A percentile compares a stretch with the other conserved stretches of the same genome.
Evolutionary conservation across 2,113 vertebrate genomes (phyloP).

Genomic region (Morone saxatilis): DNA sequence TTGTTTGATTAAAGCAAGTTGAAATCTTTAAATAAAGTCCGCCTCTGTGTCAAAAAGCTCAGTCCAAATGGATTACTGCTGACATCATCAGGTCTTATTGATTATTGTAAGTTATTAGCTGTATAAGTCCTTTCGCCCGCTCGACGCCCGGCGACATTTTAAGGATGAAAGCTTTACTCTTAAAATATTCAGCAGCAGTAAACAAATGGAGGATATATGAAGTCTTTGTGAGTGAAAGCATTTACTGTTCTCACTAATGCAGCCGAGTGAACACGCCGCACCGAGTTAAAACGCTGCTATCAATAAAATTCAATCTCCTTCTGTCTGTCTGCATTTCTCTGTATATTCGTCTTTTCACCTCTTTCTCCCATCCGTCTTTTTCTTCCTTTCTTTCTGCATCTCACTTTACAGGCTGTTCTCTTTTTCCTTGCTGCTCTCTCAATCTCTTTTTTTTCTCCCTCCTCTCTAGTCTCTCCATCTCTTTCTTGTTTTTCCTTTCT

Average conservation of each 20-base stretch:
- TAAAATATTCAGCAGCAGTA: constrained; percentile 68
- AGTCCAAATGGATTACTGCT: constrained; percentile 27
- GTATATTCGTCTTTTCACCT: constrained; percentile 34
- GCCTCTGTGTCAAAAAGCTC: constrained; percentile 2
- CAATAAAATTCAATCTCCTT: constrained; percentile 61
- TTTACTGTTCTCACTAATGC: constrained; percentile 66
- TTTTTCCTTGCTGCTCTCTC: background rate
- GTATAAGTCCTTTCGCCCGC: background rate
- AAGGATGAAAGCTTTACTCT: constrained; percentile 63
- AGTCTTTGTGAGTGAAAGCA: constrained; percentile 61
- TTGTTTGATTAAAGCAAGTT: constrained; percentile 18
- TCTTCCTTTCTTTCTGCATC: constrained; percentile 21
- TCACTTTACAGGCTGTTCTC: constrained; percentile 18
- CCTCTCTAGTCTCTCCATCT: background rate
- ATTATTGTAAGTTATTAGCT: constrained; percentile 49
- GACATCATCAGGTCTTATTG: constrained; percentile 49
- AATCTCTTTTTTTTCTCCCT: background rate
- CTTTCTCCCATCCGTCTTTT: constrained; percentile 17
- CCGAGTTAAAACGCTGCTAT: constrained; percentile 55
- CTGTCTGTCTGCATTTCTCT: constrained; percentile 38
- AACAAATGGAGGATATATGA: constrained; percentile 63
- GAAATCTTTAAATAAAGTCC: background rate
- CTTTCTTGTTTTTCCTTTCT: background rate
- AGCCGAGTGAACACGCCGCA: constrained; percentile 10
- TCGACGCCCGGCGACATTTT: constrained; percentile 3